Base-by-base conservation (phyloP, 2,888 invertebrate species). In the Napeogenes sylphis region DNA sequence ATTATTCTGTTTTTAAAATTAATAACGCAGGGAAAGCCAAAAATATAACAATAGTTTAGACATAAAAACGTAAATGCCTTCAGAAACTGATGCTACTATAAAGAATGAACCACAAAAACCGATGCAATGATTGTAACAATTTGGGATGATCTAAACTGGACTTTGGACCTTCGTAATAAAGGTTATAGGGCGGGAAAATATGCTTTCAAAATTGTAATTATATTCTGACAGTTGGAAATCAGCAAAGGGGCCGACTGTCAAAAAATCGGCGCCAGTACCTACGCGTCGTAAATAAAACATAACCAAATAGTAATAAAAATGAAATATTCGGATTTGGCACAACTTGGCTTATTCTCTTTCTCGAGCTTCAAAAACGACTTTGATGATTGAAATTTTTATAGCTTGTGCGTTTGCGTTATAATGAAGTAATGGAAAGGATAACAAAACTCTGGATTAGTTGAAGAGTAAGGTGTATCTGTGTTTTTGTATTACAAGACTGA, bases 181-280 rank as follows among this genome's bases (percentile, higher is more conserved):
- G 63, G 59, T 57, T 42, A 45, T 14, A 12, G 2, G 4, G 38
- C 30, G 51, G n/a, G 64, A 63, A 70, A 65, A 59, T 56, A 45
- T 58, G 13, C 32, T 46, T 54, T 38, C 56, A 58, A 64, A 47
- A 63, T 68, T 58, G 82, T 89, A 89, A 90, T 90, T 88, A 87
- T 86, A 89, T 89, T 89, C 87, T 84, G 87, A 87, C 88, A 87
- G 86, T 80, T 85, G 79, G 84, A 81, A 81, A 81, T 81, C 80
- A 77, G 79, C 86, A 90, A 90, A 90, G 87, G 82, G 73, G 78
- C 87, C 89, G 89, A 83, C 85, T 87, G 88, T 88, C 88, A 87
- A 87, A 84, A 85, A 82, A 77, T 75, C 84, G 90, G 88, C 89
- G 88, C 88, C 88, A 83, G 75, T 72, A 77, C 75, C 78, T 76